Evolutionary conservation across 2,797 vertebrate genomes (phyloP).

Genomic region (Austrolebias charrua): DNA sequence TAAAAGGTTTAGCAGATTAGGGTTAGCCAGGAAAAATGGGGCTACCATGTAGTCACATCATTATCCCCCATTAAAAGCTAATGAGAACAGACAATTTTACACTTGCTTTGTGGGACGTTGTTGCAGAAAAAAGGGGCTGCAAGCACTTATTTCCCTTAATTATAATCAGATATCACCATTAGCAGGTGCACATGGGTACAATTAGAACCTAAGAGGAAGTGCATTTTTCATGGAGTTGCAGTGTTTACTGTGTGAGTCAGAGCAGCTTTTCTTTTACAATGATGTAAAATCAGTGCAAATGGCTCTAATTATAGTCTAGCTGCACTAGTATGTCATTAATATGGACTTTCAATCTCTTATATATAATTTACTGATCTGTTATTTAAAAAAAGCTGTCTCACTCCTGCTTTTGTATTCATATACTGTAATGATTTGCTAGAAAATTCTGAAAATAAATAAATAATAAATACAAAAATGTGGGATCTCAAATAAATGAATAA

Average conservation of each 20-base stretch:
- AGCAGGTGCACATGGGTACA: slow-evolving; percentile 44
- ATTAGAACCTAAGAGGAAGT: slow-evolving; percentile 18
- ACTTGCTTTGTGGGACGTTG: slow-evolving; percentile 37
- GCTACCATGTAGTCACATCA: slow-evolving; percentile 52
- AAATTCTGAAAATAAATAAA: neutral
- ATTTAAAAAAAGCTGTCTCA: slow-evolving; percentile 3
- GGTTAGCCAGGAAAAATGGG: slow-evolving; percentile 47
- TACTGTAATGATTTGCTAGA: slow-evolving; percentile 5
- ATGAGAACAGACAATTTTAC: slow-evolving; percentile 55
- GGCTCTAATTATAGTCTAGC: slow-evolving; percentile 18
- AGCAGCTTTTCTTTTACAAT: neutral
- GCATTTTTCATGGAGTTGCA: slow-evolving; percentile 14
- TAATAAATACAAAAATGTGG: too few species aligned
- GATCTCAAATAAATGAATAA: too few species aligned
- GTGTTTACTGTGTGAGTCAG: neutral
- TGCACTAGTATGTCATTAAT: slow-evolving; percentile 23
- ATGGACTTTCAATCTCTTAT: slow-evolving; percentile 2
- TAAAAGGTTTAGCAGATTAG: slow-evolving; percentile 56
- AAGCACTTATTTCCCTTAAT: slow-evolving; percentile 45
- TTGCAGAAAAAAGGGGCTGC: slow-evolving; percentile 43
- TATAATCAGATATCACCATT: slow-evolving; percentile 54
- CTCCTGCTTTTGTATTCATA: too few species aligned
- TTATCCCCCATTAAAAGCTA: slow-evolving; percentile 62
- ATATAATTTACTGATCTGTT: slow-evolving; percentile 17
- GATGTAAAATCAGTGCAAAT: slow-evolving; percentile 8